Evolutionary conservation across 2,113 vertebrate species (phyloP).

Genomic region (Phoxinus phoxinus): DNA sequence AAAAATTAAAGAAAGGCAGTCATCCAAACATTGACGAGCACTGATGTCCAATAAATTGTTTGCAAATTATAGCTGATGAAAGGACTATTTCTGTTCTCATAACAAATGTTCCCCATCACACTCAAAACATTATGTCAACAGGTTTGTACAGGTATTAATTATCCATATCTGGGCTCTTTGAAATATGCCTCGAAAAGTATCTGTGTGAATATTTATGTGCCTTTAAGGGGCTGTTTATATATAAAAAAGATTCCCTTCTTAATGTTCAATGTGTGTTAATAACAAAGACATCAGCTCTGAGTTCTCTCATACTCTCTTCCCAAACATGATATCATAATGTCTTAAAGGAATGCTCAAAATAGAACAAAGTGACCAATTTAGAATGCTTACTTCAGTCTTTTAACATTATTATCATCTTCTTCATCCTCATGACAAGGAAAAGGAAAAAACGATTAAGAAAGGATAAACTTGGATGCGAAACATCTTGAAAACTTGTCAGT

Average conservation of each 20-base stretch:
- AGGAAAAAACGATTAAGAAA: neutral
- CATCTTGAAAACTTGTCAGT: neutral
- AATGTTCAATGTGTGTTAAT: slow-evolving; percentile 2
- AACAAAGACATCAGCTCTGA: neutral
- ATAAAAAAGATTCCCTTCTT: slow-evolving; percentile 28
- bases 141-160: slow-evolving; percentile 39
- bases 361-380: slow-evolving; percentile 15
- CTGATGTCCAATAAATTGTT: slow-evolving; percentile 21
- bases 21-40: neutral
- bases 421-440: neutral
- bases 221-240: neutral
- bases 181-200: slow-evolving; percentile 28
- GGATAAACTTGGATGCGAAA: neutral
- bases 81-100: slow-evolving; percentile 4
- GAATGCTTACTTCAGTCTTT: neutral
- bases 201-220: slow-evolving; percentile 5
- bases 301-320: slow-evolving; percentile 1
- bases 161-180: slow-evolving; percentile 7
- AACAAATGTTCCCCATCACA: slow-evolving; percentile 4
- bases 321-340: slow-evolving; percentile 6
- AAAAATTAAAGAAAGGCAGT: neutral
- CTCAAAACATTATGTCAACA: slow-evolving; percentile 24
- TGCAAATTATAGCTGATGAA: slow-evolving; percentile 13
- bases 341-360: neutral
- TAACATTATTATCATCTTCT: neutral